These are phyloP conservation scores for Probaryconus sp. DNA, from an alignment of 1,140 invertebrate genomes.

Conservation along the genomic window DNA sequence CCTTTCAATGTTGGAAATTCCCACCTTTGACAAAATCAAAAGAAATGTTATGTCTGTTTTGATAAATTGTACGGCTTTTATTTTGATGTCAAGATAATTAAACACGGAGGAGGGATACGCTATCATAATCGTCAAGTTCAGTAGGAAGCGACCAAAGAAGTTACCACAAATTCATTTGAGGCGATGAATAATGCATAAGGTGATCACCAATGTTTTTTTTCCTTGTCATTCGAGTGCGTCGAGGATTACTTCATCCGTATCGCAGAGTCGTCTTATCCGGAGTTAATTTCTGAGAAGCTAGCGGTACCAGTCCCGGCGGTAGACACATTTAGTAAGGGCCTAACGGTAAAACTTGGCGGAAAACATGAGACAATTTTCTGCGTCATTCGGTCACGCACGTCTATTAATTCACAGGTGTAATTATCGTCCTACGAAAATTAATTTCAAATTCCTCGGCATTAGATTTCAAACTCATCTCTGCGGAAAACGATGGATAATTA, in stretches of 20 bases:
- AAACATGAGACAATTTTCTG: slow-evolving; percentile 9
- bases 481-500: too few relatives aligned
- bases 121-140: neutral
- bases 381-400: too few relatives aligned
- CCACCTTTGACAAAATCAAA: too few relatives aligned
- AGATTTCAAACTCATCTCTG: too few relatives aligned
- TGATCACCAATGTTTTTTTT: slow-evolving; percentile 51
- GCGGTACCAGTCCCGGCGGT: slow-evolving; percentile 52
- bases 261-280: slow-evolving; percentile 64
- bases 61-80: neutral
- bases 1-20: too few relatives aligned
- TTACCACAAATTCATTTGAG: slow-evolving; percentile 18
- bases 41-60: neutral
- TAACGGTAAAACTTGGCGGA: slow-evolving; percentile 36
- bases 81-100: neutral
- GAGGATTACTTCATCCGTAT: slow-evolving; percentile 69
- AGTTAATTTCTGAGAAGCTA: slow-evolving; percentile 68
- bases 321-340: slow-evolving; percentile 58
- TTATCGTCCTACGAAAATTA: too few relatives aligned
- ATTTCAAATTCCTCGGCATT: too few relatives aligned
- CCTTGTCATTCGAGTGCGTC: slow-evolving; percentile 53
- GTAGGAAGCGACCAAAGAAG: slow-evolving; percentile 3
- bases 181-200: slow-evolving; percentile 34
- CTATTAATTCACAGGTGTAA: too few relatives aligned
- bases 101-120: neutral